These are phyloP conservation scores for Lepus townsendii DNA, from an alignment of 2,797 vertebrate genomes.

Conservation along the genomic window DNA sequence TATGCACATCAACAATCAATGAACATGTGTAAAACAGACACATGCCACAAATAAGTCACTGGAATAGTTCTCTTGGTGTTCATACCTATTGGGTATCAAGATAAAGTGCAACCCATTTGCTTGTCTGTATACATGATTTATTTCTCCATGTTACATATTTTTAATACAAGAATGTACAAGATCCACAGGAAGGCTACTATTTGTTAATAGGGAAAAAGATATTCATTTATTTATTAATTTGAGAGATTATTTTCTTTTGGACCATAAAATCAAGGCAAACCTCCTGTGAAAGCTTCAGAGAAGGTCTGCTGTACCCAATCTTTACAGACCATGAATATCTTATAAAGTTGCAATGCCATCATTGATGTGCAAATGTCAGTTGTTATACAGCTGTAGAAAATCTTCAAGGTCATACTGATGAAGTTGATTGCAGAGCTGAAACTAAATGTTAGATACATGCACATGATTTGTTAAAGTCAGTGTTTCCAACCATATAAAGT, in stretches of 20 bases:
- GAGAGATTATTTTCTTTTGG: neutral
- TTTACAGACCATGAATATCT: neutral
- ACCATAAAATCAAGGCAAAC: neutral
- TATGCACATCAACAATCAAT: neutral
- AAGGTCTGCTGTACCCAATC: neutral
- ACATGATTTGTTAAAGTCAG: neutral
- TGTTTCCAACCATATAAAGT: neutral
- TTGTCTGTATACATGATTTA: neutral
- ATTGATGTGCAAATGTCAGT: neutral
- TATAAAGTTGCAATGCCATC: neutral
- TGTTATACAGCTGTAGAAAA: neutral
- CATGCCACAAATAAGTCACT: neutral
- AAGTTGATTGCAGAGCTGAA: neutral
- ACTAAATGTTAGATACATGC: neutral
- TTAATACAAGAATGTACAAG: neutral
- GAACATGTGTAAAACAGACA: neutral
- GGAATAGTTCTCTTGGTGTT: neutral
- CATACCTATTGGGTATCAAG: neutral
- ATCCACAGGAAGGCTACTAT: neutral
- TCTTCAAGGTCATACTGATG: neutral
- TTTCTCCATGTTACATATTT: constrained; percentile 1
- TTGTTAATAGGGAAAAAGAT: neutral
- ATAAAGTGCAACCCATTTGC: neutral
- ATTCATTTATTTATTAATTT: too few species aligned
- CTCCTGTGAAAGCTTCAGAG: neutral